Percentiles rank a stretch among this genome's conserved stretches.
phyloP scores from a whole-genome alignment of 1,140 invertebrate genomes.

The Drosophila ambigua region DNA sequence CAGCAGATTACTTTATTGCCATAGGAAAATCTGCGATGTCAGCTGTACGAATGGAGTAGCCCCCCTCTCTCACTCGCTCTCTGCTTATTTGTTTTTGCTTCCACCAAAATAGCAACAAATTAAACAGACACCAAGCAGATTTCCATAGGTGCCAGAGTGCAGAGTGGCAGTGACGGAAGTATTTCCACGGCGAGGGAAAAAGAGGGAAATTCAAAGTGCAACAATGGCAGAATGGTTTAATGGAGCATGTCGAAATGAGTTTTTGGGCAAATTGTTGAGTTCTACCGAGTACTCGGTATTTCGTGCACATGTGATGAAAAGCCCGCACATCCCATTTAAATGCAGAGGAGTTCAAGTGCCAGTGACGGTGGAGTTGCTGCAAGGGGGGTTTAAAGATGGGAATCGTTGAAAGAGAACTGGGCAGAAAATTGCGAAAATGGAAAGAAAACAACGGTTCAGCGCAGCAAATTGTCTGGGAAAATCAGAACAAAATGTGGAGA shows the following conservation, averaged over 20 bases:
- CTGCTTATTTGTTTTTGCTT: constrained; percentile 28
- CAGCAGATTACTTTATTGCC: constrained; percentile 28
- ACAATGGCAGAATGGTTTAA: constrained; percentile 78
- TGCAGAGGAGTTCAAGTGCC: neutral
- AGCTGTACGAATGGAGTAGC: constrained; percentile 12
- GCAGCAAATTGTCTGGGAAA: no score
- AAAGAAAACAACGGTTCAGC: no score
- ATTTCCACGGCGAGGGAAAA: neutral
- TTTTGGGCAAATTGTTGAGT: constrained; percentile 46
- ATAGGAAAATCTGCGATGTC: constrained; percentile 51
- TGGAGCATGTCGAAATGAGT: constrained; percentile 74
- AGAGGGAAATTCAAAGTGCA: constrained; percentile 41
- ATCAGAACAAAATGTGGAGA: no score
- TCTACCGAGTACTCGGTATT: constrained; percentile 19
- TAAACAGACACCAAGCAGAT: constrained; percentile 37
- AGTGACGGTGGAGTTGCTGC: constrained; percentile 22
- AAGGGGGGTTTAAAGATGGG: neutral
- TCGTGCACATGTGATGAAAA: constrained; percentile 39
- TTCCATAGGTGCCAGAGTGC: constrained; percentile 34
- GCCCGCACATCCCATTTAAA: constrained; percentile 40
- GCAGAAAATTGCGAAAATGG: no score
- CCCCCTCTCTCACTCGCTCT: neutral
- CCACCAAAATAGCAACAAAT: constrained; percentile 57
- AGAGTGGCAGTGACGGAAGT: no score
- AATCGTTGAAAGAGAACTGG: neutral